Evolutionary conservation across 92 coral and sea anemone species (phyloP).

Genomic region (Epizoanthus fatuus): DNA sequence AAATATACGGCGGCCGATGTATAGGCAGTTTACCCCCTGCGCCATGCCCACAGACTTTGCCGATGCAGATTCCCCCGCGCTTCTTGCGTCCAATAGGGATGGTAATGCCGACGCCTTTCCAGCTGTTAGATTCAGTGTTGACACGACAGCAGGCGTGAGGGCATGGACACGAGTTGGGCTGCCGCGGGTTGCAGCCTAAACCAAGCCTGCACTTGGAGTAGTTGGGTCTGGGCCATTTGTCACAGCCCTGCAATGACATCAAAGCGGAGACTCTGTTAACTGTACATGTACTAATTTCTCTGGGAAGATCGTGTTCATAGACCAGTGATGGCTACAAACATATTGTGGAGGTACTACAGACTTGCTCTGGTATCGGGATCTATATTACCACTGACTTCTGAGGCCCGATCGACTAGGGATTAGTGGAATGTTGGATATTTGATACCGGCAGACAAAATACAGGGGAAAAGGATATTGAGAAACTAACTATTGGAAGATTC

Average conservation of each 20-base stretch:
- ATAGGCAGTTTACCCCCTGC: conserved; percentile 10
- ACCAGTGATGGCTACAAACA: too few relatives aligned
- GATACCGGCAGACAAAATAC: too few relatives aligned
- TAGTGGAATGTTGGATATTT: too few relatives aligned
- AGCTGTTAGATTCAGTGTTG: conserved; percentile 14
- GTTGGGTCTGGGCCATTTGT: conserved; percentile 28
- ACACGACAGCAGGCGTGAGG: conserved; percentile 26
- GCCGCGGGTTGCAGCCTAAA: conserved; percentile 11
- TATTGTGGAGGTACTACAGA: too few relatives aligned
- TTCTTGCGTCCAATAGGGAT: conserved; percentile 38
- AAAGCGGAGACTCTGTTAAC: neutral
- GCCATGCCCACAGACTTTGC: conserved; percentile 5
- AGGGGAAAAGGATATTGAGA: too few relatives aligned
- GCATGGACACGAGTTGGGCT: conserved; percentile 36
- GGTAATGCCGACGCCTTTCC: conserved; percentile 18
- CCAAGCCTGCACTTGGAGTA: conserved; percentile 30
- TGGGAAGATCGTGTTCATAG: too few relatives aligned
- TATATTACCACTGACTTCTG: too few relatives aligned
- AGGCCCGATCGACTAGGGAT: too few relatives aligned
- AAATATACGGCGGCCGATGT: neutral
- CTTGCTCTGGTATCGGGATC: too few relatives aligned
- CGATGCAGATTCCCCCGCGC: conserved; percentile 14
- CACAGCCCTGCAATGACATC: conserved; percentile 19
- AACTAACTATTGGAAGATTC: too few relatives aligned
- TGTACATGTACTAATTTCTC: too few relatives aligned